Base-by-base conservation (phyloP, 2,888 invertebrate genomes). In the Aporophyla lueneburgensis region DNA sequence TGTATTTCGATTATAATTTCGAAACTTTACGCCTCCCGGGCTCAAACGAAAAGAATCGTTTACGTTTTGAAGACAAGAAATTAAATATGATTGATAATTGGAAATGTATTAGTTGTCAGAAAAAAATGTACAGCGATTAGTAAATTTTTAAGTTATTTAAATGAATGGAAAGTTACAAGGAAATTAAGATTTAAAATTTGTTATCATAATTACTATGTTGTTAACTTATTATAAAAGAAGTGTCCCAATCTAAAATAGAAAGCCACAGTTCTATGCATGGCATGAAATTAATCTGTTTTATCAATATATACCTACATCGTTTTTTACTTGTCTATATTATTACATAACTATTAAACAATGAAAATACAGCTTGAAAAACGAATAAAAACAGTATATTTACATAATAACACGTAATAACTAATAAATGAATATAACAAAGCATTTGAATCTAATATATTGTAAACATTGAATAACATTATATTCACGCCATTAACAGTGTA, bases 61-160 rank as follows among this genome's bases (percentile, higher is more conserved):
- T 59, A 58, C 19, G 12, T 71, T 83, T 66, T 24, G 21, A 69
- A 19, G n/a, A 59, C 63, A 76, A 73, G 54, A 72, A 56, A 83
- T 83, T 70, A 59, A n/a, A 63, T 54, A 54, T 77, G 82, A 85
- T 77, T 68, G 68, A 59, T 80, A 76, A 77, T 80, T 61, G 59
- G 69, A 74, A 77, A 71, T 71, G 68, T 76, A 68, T 81, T 70
- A 73, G 73, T 65, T 71, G 81, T 24, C 67, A 54, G 16, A 58
- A 65, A 67, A 68, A 71, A 74, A 69, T 65, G 10, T 54, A 43
- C 24, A 7, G 16, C 51, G 66, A 85, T 85, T 61, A 85, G 70
- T 69, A 80, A 16, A 53, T 56, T 66, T 84, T 43, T 7, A 59
- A 70, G 46, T 59, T 68, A 16, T 61, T 53, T 73, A 73, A 85